Evolutionary conservation across 2,113 vertebrate genomes (phyloP).

Genomic region (Dendrocopos noguchii): DNA sequence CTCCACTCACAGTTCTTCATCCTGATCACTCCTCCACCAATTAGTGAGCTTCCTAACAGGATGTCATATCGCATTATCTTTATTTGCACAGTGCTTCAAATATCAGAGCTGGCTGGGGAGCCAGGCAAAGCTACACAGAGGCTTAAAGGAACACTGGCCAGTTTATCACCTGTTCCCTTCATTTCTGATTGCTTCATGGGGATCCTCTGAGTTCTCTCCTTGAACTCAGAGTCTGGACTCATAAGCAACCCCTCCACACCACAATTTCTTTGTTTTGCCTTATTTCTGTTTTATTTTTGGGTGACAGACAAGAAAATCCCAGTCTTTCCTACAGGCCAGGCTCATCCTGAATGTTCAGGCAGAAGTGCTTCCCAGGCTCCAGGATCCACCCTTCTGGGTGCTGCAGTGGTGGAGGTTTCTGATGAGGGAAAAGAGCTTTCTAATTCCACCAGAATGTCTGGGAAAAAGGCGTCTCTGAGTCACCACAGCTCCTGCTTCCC

Average conservation of each 20-base stretch:
- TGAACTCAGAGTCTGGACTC: neutral
- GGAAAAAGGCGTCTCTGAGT: neutral
- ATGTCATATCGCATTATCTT: neutral
- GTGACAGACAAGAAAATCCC: neutral
- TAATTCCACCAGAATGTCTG: neutral
- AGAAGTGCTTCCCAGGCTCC: neutral
- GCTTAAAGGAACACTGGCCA: neutral
- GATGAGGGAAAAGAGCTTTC: neutral
- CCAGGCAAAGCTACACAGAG: neutral
- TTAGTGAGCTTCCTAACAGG: constrained; percentile 1
- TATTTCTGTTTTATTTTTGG: neutral
- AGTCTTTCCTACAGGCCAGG: neutral
- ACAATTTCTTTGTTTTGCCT: neutral
- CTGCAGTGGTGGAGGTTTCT: neutral
- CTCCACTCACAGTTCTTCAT: neutral
- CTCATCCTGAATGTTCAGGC: neutral
- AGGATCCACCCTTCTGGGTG: neutral
- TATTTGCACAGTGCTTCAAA: neutral
- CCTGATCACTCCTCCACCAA: neutral
- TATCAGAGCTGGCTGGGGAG: neutral
- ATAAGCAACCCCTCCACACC: neutral
- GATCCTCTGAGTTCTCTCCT: neutral
- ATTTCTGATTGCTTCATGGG: neutral
- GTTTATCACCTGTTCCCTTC: neutral
- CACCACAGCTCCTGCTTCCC: neutral